Base-by-base conservation (phyloP, 2,797 vertebrate genomes). In the Podarcis siculus region DNA sequence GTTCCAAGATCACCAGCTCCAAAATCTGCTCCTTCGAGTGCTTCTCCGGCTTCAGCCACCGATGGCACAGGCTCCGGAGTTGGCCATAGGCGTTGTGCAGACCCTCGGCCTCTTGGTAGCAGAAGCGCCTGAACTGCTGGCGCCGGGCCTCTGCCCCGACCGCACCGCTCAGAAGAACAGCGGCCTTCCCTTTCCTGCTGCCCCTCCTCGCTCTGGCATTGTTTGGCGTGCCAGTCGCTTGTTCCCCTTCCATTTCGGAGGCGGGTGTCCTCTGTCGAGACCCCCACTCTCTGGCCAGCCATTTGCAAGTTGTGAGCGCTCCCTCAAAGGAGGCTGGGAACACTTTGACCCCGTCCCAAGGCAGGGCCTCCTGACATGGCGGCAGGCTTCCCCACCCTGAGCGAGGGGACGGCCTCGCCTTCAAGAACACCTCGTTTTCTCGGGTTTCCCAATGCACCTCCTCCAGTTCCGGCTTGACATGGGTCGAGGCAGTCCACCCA, bases 1-100 rank as follows among this genome's bases (percentile, higher is more conserved):
- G 82, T 5, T 83, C 82, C 82, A 83, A 42, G 30, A 83, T 83
- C 30, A 83, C 39, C 42, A 83, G 27, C 32, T 84, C 83, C 49
- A 84, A 10, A 8, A 84, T 84, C 83, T 84, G 21, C 72, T 76
- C 83, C 55, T 64, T 64, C 13, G 25, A 39, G 45, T 35, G 69
- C 2, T 3, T 72, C 69, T 83, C 82, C 0, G 82, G 82, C n/a
- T 83, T 72, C 9, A 83, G 69, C 82, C 82, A 83, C n/a, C 17
- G 42, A 2, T 58, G 67, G 69, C 82, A 83, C 15, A 49, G 69
- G 2, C 72, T 45, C 42, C 42, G 64, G 9, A 83, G 67, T 1
- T 15, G 69, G 82, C 19, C 4, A 12, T 83, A 83, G 21, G 32
- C 69, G 0, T 72, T n/a, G 3, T 21, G 42, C 5, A 72, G 55